Conservation (phyloP, 2,113 vertebrate species). For the Casuarius casuarius region DNA sequence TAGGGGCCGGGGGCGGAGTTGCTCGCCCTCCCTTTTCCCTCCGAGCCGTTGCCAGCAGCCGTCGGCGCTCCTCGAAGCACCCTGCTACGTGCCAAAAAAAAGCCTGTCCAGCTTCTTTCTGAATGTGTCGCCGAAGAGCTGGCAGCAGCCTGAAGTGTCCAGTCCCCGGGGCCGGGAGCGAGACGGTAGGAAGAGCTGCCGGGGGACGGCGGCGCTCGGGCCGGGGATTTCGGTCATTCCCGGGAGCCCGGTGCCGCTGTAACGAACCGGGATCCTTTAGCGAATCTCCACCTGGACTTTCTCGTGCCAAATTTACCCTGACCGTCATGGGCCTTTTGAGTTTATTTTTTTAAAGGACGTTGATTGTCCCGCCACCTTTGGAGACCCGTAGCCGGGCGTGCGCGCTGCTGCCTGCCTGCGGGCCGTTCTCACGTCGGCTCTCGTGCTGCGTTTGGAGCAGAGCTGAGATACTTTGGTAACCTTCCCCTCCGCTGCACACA, state of each 20-base stretch:
- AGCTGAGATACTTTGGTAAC: not conserved
- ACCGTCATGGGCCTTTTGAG: slow-evolving; percentile 51
- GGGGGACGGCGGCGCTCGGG: not conserved
- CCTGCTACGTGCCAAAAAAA: slow-evolving; percentile 78
- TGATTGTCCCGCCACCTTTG: not conserved
- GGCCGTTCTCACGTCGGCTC: not conserved
- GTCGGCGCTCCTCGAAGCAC: not conserved
- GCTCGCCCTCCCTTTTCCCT: not conserved
- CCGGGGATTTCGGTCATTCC: not conserved
- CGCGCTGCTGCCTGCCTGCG: not conserved
- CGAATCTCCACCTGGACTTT: slow-evolving; percentile 39
- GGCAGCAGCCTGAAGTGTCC: slow-evolving; percentile 31
- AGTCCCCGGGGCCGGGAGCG: not conserved
- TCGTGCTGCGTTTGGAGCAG: not conserved
- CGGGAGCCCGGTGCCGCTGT: not conserved
- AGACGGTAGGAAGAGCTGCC: not conserved
- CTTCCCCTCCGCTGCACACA: not conserved
- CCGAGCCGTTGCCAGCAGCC: not conserved
- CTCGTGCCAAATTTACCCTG: slow-evolving; percentile 77
- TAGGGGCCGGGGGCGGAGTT: slow-evolving; percentile 55
- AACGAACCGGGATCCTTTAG: not conserved
- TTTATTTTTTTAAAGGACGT: slow-evolving; percentile 14
- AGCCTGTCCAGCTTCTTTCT: slow-evolving; percentile 38
- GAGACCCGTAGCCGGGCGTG: not conserved
- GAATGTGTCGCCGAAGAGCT: slow-evolving; percentile 58